Percentiles rank a stretch among this genome's conserved stretches.
phyloP scores from a whole-genome alignment of 2,888 invertebrate genomes.

The Metalampra italica region DNA sequence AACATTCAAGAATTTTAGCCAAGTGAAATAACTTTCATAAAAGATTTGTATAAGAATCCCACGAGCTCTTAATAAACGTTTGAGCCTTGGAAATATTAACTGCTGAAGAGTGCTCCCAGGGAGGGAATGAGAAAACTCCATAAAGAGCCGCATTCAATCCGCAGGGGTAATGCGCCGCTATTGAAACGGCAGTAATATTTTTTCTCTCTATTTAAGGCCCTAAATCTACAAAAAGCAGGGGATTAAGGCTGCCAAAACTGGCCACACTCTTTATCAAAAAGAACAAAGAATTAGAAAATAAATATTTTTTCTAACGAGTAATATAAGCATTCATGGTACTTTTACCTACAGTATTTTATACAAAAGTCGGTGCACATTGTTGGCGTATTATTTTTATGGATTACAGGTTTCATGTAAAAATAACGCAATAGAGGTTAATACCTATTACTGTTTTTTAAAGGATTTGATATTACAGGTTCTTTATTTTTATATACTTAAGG shows the following conservation, averaged over 20 bases:
- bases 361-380: too few relatives aligned
- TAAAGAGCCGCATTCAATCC: constrained; percentile 22
- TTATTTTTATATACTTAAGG: too few relatives aligned
- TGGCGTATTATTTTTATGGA: too few relatives aligned
- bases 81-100: constrained; percentile 19
- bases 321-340: too few relatives aligned
- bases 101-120: constrained; percentile 18
- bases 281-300: not conserved
- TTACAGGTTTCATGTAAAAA: too few relatives aligned
- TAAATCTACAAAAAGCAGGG: constrained; percentile 32
- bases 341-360: too few relatives aligned
- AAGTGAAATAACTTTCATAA: constrained; percentile 14
- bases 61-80: constrained; percentile 19
- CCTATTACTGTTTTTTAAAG: too few relatives aligned
- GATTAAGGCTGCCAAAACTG: constrained; percentile 28
- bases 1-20: constrained; percentile 4
- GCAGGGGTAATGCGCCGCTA: constrained; percentile 19
- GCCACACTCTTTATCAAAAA: constrained; percentile 1
- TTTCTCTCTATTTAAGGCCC: constrained; percentile 26
- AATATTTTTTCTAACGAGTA: too few relatives aligned
- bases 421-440: too few relatives aligned
- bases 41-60: constrained; percentile 12
- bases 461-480: too few relatives aligned
- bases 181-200: constrained; percentile 34
- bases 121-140: constrained; percentile 24